Percentiles rank a stretch among this genome's conserved stretches.
These are phyloP conservation scores for Smutsia gigantea DNA, from an alignment of 2,797 vertebrate genomes.

Conservation along the genomic window DNA sequence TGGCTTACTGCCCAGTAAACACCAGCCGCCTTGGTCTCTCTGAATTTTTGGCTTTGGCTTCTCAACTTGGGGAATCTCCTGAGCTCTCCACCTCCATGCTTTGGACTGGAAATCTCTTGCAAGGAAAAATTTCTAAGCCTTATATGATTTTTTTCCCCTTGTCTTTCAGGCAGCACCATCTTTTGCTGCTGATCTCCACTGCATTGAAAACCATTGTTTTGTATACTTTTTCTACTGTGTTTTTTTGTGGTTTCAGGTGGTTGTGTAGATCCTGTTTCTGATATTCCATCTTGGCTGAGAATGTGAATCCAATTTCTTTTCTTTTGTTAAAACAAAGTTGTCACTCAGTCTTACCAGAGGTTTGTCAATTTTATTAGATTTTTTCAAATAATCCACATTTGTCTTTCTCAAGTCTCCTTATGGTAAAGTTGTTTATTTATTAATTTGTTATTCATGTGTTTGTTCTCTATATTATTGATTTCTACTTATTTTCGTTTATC, in stretches of 20 bases:
- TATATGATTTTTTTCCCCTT: not conserved
- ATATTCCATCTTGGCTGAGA: not conserved
- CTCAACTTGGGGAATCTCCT: not conserved
- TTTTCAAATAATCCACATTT: not conserved
- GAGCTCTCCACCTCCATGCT: not conserved
- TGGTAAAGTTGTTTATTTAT: not conserved
- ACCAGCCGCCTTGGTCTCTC: not conserved
- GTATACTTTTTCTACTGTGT: not conserved
- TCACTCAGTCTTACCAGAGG: not conserved
- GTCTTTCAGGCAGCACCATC: not conserved
- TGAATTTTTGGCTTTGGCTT: not conserved
- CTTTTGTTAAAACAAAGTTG: not conserved
- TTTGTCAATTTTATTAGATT: not conserved
- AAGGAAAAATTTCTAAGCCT: not conserved
- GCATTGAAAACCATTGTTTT: not conserved
- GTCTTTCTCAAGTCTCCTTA: not conserved
- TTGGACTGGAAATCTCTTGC: not conserved
- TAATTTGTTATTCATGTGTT: not conserved
- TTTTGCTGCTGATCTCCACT: not conserved
- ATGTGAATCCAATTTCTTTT: not conserved
- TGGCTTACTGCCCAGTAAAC: not conserved
- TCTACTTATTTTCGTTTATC: not conserved
- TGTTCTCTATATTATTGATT: not conserved
- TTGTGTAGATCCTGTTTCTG: not conserved
- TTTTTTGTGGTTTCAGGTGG: not conserved